Base-by-base conservation (phyloP, 2,113 vertebrate species). In the Crotalus viridis region DNA sequence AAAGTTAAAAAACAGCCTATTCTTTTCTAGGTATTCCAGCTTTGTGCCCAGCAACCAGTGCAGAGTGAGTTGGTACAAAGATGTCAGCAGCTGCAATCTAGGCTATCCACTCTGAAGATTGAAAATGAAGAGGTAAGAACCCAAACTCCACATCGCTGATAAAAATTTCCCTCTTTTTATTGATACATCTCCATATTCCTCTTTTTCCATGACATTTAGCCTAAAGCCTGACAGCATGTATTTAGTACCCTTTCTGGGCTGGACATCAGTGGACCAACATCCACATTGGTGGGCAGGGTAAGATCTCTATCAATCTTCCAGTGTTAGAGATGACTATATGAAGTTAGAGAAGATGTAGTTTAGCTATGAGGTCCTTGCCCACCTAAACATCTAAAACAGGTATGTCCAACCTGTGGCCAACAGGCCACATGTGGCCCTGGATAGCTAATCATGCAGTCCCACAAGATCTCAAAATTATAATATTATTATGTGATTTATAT, bases 101-200 rank as follows among this genome's bases (percentile, higher is more conserved):
- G 99, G 0, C 95, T 99, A 87, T 99, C 99, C 7, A 99, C 99
- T 0, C 98, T 99, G 8, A 99, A 98, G 96, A 99, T 99, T 39
- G 99, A 99, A 96, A 99, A 99, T 0, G 99, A 99, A 85, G 99
- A 99, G 99, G 99, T 99, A 92, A 96, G 97, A 0, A 86, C 0
- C 64, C 7, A 12, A 91, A 81, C n/a, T 88, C 0, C 4, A 90
- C 90, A 0, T 7, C 19, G 28, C 26, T 74, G 21, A 12, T 0
- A 3, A 39, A 15, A 0, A 85, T 88, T 15, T n/a, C 56, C 4
- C 5, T 57, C n/a, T 89, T n/a, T 89, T 52, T 3, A 28, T 39
- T 52, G 46, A 7, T 3, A 12, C 1, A 1, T 90, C n/a, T 19
- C 46, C 54, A 5, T 51, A 3, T 4, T 91, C 15, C 9, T 90